These are phyloP conservation scores for Centropyge bicolor DNA, from an alignment of 2,797 vertebrate species.

Conservation along the genomic window DNA sequence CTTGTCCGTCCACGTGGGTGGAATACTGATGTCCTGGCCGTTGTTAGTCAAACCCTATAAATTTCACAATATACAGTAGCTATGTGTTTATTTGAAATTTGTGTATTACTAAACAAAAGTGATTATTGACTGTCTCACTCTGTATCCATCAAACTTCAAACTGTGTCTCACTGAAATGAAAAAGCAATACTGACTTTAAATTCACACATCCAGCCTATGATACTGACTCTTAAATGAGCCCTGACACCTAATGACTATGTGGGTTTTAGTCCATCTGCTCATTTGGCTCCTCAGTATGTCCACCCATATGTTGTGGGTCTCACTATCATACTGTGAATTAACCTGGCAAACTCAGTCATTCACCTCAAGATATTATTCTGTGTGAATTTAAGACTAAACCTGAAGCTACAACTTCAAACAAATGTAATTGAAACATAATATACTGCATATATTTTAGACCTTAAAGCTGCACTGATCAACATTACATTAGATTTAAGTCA, in stretches of 20 bases:
- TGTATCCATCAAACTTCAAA: background rate
- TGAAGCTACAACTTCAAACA: background rate
- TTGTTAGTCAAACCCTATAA: background rate
- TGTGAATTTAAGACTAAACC: constrained; percentile 13
- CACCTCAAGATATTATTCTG: constrained; percentile 33
- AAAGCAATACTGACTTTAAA: constrained; percentile 17
- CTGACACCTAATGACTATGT: constrained; percentile 46
- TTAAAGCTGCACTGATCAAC: background rate
- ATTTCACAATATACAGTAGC: background rate
- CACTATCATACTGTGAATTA: constrained; percentile 52
- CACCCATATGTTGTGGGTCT: constrained; percentile 58
- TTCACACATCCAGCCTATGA: constrained; percentile 24
- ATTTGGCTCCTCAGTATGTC: constrained; percentile 58
- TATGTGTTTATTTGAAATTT: background rate
- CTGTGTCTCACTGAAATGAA: constrained; percentile 27
- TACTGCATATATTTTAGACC: background rate
- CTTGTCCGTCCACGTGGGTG: background rate
- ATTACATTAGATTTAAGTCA: background rate
- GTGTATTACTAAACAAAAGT: background rate
- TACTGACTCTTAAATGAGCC: constrained; percentile 50
- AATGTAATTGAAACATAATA: background rate
- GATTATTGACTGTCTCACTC: background rate
- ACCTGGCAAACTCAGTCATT: constrained; percentile 44
- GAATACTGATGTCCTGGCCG: constrained; percentile 19
- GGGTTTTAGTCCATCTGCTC: constrained; percentile 72